phyloP scores from a whole-genome alignment of 1,140 invertebrate genomes.

The Drosophila rufa region DNA sequence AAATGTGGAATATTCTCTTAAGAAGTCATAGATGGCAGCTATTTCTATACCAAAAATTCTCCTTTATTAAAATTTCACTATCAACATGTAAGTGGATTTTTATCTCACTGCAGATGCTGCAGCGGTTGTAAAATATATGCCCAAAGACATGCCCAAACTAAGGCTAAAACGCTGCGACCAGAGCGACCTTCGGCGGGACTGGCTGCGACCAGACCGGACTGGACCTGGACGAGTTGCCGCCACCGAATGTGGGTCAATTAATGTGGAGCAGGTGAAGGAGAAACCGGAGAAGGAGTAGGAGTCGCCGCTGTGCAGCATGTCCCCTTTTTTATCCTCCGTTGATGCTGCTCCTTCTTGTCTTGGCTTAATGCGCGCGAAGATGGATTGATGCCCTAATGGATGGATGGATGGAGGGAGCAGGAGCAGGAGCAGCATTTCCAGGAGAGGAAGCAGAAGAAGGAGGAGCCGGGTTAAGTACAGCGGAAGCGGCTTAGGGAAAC shows the following conservation, averaged over 20 bases:
- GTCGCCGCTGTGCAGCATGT: constrained; percentile 49
- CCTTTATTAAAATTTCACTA: background rate
- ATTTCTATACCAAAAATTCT: background rate
- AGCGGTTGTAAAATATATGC: constrained; percentile 11
- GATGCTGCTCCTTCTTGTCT: constrained; percentile 27
- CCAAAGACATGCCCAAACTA: constrained; percentile 39
- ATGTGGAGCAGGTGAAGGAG: constrained; percentile 56
- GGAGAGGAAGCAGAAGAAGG: background rate
- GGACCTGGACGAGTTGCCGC: constrained; percentile 57
- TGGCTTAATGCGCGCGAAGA: constrained; percentile 63
- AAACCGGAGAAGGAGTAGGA: constrained; percentile 34
- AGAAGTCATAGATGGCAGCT: too few species aligned
- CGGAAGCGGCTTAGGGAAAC: constrained; percentile 77
- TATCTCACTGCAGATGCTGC: constrained; percentile 26
- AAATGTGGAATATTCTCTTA: too few species aligned
- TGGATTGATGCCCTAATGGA: constrained; percentile 62
- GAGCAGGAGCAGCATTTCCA: background rate
- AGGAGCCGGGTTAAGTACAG: constrained; percentile 36
- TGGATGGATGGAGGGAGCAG: constrained; percentile 15
- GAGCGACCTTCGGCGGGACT: constrained; percentile 47
- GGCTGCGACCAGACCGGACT: constrained; percentile 19
- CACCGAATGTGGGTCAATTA: constrained; percentile 75
- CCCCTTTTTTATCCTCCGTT: constrained; percentile 37
- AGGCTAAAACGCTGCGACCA: constrained; percentile 25
- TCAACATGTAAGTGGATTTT: background rate